A percentile compares a stretch with the other conserved stretches of the same genome.
Conservation (phyloP, 2,888 invertebrate species). For the Branchipolynoe longqiensis region DNA sequence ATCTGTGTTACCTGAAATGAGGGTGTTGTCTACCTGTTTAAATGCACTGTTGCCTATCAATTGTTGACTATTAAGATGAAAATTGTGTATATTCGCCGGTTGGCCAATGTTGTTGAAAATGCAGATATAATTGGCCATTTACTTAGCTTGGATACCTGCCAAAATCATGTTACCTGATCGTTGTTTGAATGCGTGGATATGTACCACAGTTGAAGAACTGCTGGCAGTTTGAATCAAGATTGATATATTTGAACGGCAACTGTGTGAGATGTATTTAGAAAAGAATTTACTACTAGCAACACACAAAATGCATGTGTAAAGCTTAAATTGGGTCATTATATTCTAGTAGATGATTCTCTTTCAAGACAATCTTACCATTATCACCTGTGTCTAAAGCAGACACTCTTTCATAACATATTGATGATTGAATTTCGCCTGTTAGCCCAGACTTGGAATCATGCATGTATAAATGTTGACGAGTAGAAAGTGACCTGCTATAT, state of each 20-base stretch:
- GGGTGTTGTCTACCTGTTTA: slow-evolving; percentile 24
- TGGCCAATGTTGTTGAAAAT: slow-evolving; percentile 34
- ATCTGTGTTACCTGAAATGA: neutral
- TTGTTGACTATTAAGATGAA: slow-evolving; percentile 47
- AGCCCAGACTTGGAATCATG: slow-evolving; percentile 29
- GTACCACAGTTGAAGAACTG: slow-evolving; percentile 49
- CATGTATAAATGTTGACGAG: slow-evolving; percentile 48
- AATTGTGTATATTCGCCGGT: slow-evolving; percentile 43
- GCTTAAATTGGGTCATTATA: neutral
- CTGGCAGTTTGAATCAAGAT: slow-evolving; percentile 54
- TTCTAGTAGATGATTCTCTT: neutral
- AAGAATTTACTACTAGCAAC: neutral
- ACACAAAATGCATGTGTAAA: slow-evolving; percentile 12
- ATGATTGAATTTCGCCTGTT: slow-evolving; percentile 30
- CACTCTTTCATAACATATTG: slow-evolving; percentile 7
- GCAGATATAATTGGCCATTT: slow-evolving; percentile 47
- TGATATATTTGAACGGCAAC: slow-evolving; percentile 45
- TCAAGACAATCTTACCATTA: slow-evolving; percentile 11
- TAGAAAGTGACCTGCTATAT: slow-evolving; percentile 52
- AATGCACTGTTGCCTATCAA: slow-evolving; percentile 18
- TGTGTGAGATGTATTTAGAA: neutral
- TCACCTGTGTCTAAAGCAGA: neutral
- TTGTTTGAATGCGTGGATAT: slow-evolving; percentile 39
- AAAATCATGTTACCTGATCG: slow-evolving; percentile 21
- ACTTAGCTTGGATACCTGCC: slow-evolving; percentile 52